Evolutionary conservation across 30 jellyfish, hydroid and myxozoan genomes (phyloP).

Genomic region (Clytia hemisphaerica): DNA sequence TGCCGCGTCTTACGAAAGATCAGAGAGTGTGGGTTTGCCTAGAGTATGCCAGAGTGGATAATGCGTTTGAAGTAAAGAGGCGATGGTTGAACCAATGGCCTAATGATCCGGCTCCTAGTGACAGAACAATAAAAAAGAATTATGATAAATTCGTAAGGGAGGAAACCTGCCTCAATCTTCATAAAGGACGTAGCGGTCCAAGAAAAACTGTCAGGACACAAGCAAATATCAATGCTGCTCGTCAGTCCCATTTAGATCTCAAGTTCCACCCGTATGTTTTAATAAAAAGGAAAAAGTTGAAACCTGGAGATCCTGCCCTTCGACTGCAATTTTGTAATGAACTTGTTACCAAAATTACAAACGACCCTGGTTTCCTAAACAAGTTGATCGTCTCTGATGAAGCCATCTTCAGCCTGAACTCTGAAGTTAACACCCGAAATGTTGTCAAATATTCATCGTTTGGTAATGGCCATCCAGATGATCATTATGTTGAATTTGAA

Average conservation of each 20-base stretch:
- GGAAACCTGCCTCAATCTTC: not conserved
- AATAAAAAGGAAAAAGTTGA: not conserved
- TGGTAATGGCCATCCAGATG: constrained; percentile 11
- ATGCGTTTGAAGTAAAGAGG: not conserved
- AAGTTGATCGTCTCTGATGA: no score
- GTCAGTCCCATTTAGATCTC: not conserved
- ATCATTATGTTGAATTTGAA: no score
- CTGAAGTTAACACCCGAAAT: not conserved
- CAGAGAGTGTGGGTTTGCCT: no score
- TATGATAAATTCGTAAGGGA: not conserved
- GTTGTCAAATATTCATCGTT: not conserved
- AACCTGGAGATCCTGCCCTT: no score
- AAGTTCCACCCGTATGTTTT: not conserved
- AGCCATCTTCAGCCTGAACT: no score
- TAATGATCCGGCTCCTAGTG: constrained; percentile 1
- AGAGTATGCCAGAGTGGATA: no score
- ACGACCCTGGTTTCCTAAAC: not conserved
- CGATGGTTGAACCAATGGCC: not conserved
- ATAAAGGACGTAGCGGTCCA: not conserved
- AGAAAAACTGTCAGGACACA: not conserved
- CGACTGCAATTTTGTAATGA: not conserved
- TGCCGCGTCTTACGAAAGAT: no score
- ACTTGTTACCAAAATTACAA: no score
- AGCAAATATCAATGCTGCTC: not conserved
- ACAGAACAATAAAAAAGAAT: not conserved